These are phyloP conservation scores for Cosmia trapezina DNA, from an alignment of 2,888 invertebrate species.

Conservation along the genomic window DNA sequence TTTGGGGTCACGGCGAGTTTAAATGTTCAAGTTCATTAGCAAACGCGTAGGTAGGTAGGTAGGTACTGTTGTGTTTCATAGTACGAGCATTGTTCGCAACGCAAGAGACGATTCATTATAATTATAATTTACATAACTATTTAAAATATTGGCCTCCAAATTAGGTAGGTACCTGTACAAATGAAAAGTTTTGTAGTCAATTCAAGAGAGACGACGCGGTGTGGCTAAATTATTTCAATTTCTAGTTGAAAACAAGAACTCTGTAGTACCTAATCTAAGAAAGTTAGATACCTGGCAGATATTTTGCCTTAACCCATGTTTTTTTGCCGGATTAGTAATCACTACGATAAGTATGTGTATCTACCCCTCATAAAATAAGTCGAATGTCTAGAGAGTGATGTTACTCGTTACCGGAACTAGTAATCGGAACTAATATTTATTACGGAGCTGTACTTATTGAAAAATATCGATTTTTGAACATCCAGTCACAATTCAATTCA, in stretches of 20 bases:
- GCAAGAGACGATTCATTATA: neutral
- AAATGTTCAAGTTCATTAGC: slow-evolving; percentile 46
- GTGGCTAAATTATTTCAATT: neutral
- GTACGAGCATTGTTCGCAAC: slow-evolving; percentile 10
- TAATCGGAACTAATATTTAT: slow-evolving; percentile 3
- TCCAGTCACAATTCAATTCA: too few species aligned
- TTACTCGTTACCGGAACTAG: neutral
- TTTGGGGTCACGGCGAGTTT: slow-evolving; percentile 36
- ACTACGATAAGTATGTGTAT: too few species aligned
- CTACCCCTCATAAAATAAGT: neutral
- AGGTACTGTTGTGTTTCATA: neutral
- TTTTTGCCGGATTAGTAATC: neutral
- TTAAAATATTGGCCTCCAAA: slow-evolving; percentile 3
- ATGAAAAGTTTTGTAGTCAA: neutral
- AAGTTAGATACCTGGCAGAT: neutral
- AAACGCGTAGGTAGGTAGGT: neutral
- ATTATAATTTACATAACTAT: slow-evolving; percentile 3
- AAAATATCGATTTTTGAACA: neutral
- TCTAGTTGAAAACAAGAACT: neutral
- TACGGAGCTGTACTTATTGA: neutral
- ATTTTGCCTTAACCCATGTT: neutral
- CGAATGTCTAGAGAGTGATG: neutral
- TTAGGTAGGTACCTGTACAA: too few species aligned
- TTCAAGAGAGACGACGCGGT: neutral
- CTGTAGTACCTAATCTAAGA: neutral